Conservation (phyloP, 2,888 invertebrate species). For the Muschampia plurimacula region DNA sequence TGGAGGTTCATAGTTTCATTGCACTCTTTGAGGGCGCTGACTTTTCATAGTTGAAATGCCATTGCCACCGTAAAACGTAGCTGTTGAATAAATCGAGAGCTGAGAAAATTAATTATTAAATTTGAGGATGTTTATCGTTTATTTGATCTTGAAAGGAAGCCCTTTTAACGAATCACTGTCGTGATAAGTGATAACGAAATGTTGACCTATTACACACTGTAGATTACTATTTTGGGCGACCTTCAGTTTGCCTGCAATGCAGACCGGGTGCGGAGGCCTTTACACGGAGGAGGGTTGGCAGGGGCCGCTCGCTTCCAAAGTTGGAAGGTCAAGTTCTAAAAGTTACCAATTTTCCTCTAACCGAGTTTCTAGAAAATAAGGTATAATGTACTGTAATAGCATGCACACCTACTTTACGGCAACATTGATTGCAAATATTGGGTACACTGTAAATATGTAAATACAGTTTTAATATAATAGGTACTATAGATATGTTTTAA, state of each 20-base stretch:
- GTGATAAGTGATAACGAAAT: background rate
- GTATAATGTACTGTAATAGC: too few relatives aligned
- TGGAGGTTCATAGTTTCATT: slow-evolving; percentile 49
- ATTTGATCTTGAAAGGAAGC: background rate
- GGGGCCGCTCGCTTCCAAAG: slow-evolving; percentile 65
- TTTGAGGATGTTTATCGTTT: background rate
- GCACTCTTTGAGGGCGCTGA: slow-evolving; percentile 50
- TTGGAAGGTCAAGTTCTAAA: slow-evolving; percentile 78
- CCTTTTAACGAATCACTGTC: background rate
- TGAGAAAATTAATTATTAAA: background rate
- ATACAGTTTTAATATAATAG: too few relatives aligned
- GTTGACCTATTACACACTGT: background rate
- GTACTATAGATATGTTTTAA: too few relatives aligned
- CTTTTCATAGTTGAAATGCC: slow-evolving; percentile 38
- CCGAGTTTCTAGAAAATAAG: too few relatives aligned
- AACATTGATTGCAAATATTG: too few relatives aligned
- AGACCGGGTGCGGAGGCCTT: slow-evolving; percentile 62
- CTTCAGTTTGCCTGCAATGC: slow-evolving; percentile 81
- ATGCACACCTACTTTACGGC: too few relatives aligned
- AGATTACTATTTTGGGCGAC: slow-evolving; percentile 61
- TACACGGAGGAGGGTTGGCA: slow-evolving; percentile 47
- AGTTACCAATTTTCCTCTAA: slow-evolving; percentile 63
- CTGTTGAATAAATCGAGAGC: background rate
- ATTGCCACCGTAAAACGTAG: slow-evolving; percentile 22
- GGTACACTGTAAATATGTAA: too few relatives aligned